These are phyloP conservation scores for Colaptes auratus DNA, from an alignment of 2,113 vertebrate species.

Conservation along the genomic window DNA sequence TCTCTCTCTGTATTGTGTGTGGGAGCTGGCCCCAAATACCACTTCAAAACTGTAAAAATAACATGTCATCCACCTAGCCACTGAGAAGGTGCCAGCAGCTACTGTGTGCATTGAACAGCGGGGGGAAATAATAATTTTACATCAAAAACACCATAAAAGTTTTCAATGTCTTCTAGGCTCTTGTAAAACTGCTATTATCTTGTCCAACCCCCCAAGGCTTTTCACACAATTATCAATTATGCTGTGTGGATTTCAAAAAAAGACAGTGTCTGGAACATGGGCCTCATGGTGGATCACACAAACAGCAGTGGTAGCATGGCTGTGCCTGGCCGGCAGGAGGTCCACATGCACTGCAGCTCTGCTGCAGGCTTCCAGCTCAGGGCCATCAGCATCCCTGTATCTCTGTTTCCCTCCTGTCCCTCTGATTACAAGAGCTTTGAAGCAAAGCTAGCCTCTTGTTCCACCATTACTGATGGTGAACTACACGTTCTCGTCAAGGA, in stretches of 20 bases:
- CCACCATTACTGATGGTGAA: neutral
- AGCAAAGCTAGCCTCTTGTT: neutral
- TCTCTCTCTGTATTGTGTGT: neutral
- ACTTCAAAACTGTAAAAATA: constrained; percentile 31
- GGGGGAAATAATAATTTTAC: constrained; percentile 64
- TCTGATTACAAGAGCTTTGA: neutral
- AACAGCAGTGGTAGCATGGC: neutral
- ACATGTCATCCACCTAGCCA: constrained; percentile 31
- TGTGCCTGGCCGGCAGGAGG: neutral
- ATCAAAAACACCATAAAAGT: constrained; percentile 52
- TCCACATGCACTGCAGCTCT: neutral
- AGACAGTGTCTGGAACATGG: neutral
- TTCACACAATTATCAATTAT: constrained; percentile 48
- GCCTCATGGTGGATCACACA: neutral
- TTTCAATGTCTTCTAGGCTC: constrained; percentile 22
- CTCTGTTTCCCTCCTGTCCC: neutral
- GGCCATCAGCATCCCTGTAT: neutral
- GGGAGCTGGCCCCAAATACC: neutral
- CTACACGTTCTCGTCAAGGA: neutral
- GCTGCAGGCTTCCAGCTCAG: neutral
- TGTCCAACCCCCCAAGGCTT: constrained; percentile 46
- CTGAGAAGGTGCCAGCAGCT: constrained; percentile 51
- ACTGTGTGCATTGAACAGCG: neutral
- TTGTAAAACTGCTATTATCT: constrained; percentile 60
- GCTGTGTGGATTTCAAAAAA: constrained; percentile 33